phyloP scores from a whole-genome alignment of 1,140 invertebrate genomes.

The Phymorhynchus buccinoides region DNA sequence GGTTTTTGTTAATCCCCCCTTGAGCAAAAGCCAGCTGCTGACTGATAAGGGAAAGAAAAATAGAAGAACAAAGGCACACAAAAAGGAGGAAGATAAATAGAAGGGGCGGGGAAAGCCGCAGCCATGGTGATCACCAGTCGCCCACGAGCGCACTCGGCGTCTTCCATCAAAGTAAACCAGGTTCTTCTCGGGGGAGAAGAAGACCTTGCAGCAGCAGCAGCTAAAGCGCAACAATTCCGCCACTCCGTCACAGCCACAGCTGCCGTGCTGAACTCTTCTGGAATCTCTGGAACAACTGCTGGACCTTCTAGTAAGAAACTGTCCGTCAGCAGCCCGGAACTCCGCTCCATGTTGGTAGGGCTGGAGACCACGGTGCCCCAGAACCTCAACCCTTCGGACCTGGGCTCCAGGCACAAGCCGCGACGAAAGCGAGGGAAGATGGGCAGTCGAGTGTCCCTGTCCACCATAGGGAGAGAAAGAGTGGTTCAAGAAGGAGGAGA shows the following conservation, averaged over 20 bases:
- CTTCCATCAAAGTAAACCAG: slow-evolving; percentile 48
- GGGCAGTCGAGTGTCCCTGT: slow-evolving; percentile 24
- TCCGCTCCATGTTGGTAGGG: slow-evolving; percentile 55
- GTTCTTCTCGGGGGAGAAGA: slow-evolving; percentile 23
- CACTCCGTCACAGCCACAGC: background rate
- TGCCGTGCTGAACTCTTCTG: slow-evolving; percentile 18
- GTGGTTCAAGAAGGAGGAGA: background rate
- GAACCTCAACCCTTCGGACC: slow-evolving; percentile 52
- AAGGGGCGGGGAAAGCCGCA: background rate
- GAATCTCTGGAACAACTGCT: background rate
- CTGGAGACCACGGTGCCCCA: slow-evolving; percentile 59
- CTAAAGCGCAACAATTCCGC: no score
- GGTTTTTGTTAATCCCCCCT: no score
- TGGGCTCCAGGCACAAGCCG: slow-evolving; percentile 45
- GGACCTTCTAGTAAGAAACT: background rate
- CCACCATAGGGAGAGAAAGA: slow-evolving; percentile 1
- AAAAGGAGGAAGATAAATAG: no score
- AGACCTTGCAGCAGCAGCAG: slow-evolving; percentile 17
- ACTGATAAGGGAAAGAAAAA: no score
- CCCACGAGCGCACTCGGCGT: slow-evolving; percentile 54
- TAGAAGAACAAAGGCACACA: background rate
- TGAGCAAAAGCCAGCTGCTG: no score
- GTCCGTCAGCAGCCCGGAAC: slow-evolving; percentile 52
- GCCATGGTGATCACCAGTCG: slow-evolving; percentile 46
- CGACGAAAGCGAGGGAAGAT: slow-evolving; percentile 9